These are phyloP conservation scores for Ahaetulla prasina DNA, from an alignment of 2,113 vertebrate species.

Conservation along the genomic window DNA sequence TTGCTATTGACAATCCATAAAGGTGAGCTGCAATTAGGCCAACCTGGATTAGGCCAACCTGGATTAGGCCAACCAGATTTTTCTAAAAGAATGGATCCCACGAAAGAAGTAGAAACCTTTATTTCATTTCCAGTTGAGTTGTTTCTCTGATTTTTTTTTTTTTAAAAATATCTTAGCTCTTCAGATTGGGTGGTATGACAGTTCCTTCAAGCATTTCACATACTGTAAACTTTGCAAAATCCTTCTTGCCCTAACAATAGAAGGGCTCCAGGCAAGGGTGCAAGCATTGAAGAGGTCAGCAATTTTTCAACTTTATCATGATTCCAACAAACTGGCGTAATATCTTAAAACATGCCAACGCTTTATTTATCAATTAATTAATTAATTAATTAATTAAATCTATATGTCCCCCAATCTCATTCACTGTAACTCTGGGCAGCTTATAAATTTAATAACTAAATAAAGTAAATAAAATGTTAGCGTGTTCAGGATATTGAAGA, in stretches of 20 bases:
- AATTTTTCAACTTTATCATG: not conserved
- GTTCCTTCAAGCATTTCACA: not conserved
- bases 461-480: not conserved
- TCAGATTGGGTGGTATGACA: not conserved
- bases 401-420: not conserved
- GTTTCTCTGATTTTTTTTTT: not conserved
- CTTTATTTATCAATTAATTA: not conserved
- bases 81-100: not conserved
- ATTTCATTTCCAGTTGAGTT: not conserved
- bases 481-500: not conserved
- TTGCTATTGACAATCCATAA: not conserved
- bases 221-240: not conserved
- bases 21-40: not conserved
- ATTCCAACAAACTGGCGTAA: not conserved
- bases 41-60: not conserved
- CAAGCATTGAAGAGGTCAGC: not conserved
- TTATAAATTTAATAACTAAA: not conserved
- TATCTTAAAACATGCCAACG: not conserved
- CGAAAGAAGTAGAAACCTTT: not conserved
- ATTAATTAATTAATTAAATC: not conserved
- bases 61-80: too few species aligned
- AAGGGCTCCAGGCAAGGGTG: not conserved
- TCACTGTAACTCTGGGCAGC: not conserved
- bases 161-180: not conserved
- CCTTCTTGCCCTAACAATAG: not conserved